A percentile compares a stretch with the other conserved stretches of the same genome.
These are phyloP conservation scores for Drosophila erecta DNA, from an alignment of 1,140 invertebrate genomes.

Conservation along the genomic window DNA sequence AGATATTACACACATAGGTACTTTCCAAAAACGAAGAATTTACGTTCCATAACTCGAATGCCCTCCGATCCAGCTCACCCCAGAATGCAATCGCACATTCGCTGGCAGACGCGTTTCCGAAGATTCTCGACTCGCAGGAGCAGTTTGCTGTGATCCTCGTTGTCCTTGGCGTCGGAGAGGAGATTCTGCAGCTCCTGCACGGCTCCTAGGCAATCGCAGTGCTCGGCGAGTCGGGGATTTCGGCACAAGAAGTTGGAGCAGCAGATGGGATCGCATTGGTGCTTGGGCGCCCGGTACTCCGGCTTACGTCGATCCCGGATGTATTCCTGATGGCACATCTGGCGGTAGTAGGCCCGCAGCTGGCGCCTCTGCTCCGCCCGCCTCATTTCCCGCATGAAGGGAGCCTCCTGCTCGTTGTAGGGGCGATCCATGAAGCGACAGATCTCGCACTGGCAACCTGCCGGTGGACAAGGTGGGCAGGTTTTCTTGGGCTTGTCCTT, in stretches of 20 bases:
- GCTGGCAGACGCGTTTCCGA: conserved; percentile 16
- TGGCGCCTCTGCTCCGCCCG: conserved; percentile 18
- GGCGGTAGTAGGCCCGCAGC: conserved; percentile 13
- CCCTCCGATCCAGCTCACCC: not conserved
- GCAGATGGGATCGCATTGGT: conserved; percentile 28
- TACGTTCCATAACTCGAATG: not conserved
- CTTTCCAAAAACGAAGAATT: not conserved
- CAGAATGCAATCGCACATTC: conserved; percentile 29
- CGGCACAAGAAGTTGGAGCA: conserved; percentile 19
- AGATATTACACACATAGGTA: not conserved
- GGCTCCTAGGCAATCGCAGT: conserved; percentile 38
- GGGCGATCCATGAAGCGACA: conserved; percentile 23
- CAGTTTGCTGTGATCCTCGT: not conserved
- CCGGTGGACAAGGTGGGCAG: not conserved
- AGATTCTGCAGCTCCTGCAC: conserved; percentile 39
- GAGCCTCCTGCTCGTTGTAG: conserved; percentile 9
- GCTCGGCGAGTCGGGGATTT: conserved; percentile 10
- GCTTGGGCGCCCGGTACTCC: not conserved
- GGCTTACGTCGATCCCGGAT: not conserved
- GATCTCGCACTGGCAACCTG: conserved; percentile 34
- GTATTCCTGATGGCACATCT: conserved; percentile 19
- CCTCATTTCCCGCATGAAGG: conserved; percentile 43
- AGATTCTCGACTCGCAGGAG: conserved; percentile 20
- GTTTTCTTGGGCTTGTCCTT: not conserved
- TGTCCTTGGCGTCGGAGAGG: not conserved